Evolutionary conservation across 1,140 invertebrate genomes (phyloP).

Genomic region (Drosophila kepulauana): DNA sequence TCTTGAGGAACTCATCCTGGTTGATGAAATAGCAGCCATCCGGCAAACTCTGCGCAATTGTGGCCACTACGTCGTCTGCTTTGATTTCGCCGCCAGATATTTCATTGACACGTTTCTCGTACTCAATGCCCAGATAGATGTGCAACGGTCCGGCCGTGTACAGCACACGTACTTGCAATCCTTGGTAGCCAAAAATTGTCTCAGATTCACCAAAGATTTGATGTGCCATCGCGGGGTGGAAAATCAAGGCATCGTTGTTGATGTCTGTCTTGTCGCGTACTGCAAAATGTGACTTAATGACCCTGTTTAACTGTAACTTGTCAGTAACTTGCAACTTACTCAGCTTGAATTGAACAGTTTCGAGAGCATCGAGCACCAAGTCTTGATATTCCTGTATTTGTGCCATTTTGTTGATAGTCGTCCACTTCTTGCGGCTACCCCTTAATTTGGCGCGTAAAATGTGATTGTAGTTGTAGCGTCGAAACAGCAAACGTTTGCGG

Average conservation of each 20-base stretch:
- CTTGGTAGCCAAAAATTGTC: slow-evolving; percentile 96
- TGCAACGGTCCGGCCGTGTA: slow-evolving; percentile 93
- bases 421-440: neutral
- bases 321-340: slow-evolving; percentile 85
- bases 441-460: slow-evolving; percentile 69
- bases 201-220: slow-evolving; percentile 97
- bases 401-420: slow-evolving; percentile 60
- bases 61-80: slow-evolving; percentile 93
- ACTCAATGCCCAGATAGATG: slow-evolving; percentile 88
- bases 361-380: slow-evolving; percentile 89
- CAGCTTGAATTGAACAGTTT: slow-evolving; percentile 92
- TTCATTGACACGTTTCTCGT: slow-evolving; percentile 72
- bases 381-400: slow-evolving; percentile 86
- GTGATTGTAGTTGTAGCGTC: slow-evolving; percentile 43
- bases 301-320: neutral
- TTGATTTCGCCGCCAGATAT: slow-evolving; percentile 86
- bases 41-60: slow-evolving; percentile 88
- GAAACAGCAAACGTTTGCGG: slow-evolving; percentile 31
- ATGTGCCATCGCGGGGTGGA: slow-evolving; percentile 96
- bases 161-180: slow-evolving; percentile 92
- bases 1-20: slow-evolving; percentile 82
- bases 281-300: slow-evolving; percentile 66
- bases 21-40: slow-evolving; percentile 82
- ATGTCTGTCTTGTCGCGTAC: slow-evolving; percentile 90
- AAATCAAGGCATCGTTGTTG: slow-evolving; percentile 89